Base-by-base conservation (phyloP, 2,888 invertebrate genomes). In the Limnephilus lunatus region DNA sequence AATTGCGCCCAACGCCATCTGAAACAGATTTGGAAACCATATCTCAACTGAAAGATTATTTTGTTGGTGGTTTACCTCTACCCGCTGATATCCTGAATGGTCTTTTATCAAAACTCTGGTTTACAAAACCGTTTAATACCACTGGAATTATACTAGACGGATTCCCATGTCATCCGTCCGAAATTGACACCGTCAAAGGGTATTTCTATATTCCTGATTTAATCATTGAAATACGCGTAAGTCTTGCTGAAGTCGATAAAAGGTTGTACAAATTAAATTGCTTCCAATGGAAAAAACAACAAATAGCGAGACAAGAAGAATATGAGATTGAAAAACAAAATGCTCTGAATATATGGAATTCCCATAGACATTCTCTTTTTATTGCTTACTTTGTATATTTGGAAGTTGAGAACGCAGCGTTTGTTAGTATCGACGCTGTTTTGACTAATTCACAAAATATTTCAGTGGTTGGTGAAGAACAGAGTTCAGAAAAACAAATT, bases 121-220 rank as follows among this genome's bases (percentile, higher is more conserved):
- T 96, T 94, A 94, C 96, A 89, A 94, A 95, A 89, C 96, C 97
- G 0, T 96, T 95, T 94, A 94, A 94, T 32, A 94, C 94, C 7
- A 95, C 94, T 31, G 97, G 97, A 9, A 95, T 97, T 94, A 95
- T 97, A 82, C 94, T 97, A 81, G 97, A 97, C 94, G 97, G 97
- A 90, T 97, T 97, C 95, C 97, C 97, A 14, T 96, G 95, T 94
- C 94, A 96, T 92, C 94, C 95, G 11, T 94, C 95, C 89, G 97
- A 97, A 94, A 94, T 97, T 4, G 95, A 96, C 93, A 95, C 96
- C 81, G 96, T 97, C 95, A 92, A 95, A 9, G 94, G 95, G 39
- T 94, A 95, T 94, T 96, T 94, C 94, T 95, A 96, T 80, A 95
- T 97, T 90, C 97, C 97, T 0, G 97, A 97, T 94, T 94, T 97